A percentile compares a stretch with the other conserved stretches of the same genome.
Evolutionary conservation across 2,797 vertebrate species (phyloP).

Genomic region (Graptemys geographica): DNA sequence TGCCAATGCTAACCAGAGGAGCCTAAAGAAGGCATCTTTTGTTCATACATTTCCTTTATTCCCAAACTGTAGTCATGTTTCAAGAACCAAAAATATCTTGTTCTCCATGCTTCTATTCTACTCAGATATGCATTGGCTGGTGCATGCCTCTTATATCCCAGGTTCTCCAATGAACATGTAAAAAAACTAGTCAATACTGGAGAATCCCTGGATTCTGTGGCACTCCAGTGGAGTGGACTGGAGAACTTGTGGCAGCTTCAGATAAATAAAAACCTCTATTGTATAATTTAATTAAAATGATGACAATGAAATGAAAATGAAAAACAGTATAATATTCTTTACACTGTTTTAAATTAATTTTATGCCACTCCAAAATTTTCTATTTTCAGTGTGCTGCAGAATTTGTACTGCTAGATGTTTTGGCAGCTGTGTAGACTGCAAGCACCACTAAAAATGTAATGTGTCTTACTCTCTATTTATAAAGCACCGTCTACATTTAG

Average conservation of each 20-base stretch:
- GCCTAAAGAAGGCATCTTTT: background rate
- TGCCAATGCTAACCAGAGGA: background rate
- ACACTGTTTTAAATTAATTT: background rate
- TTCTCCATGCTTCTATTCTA: background rate
- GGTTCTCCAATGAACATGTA: background rate
- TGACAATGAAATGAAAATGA: background rate
- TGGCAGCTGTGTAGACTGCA: background rate
- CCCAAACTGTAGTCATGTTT: background rate
- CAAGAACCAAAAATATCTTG: background rate
- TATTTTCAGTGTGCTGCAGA: background rate
- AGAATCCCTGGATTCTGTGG: background rate
- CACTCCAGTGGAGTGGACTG: background rate
- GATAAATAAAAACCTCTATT: background rate
- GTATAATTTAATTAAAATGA: background rate
- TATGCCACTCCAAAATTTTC: background rate
- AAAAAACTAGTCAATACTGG: background rate
- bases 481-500: rapidly evolving
- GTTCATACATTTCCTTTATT: background rate
- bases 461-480: rapidly evolving
- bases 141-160: background rate
- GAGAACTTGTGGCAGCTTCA: background rate
- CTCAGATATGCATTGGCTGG: background rate
- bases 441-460: rapidly evolving
- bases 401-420: background rate
- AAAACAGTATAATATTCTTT: background rate